Base-by-base conservation (phyloP, 2,113 vertebrate genomes). In the Proteles cristata region DNA sequence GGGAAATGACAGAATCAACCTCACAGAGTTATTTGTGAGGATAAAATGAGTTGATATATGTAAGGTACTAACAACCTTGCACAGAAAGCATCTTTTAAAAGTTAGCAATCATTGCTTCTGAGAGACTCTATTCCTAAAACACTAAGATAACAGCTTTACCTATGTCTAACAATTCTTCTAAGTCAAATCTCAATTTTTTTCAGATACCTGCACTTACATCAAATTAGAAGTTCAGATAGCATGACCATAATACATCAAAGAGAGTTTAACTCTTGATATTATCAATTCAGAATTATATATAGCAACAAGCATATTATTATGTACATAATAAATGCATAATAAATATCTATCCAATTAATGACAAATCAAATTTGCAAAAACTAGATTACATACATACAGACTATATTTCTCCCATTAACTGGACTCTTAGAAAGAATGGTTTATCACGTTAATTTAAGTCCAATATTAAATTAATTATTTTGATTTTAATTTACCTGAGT, bases 281-380 rank as follows among this genome's bases (percentile, higher is more conserved):
- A 58, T 50, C 80, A 74, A 11, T 55, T 87, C 17, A 80, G 43
- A 95, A 74, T 73, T 84, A 85, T 28, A 83, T 26, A 71, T n/a
- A 17, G 6, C 71, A 85, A 89, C 2, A 93, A 74, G 25, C 39
- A 39, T 39, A 39, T 39, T 39, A 39, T 39, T 39, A 39, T 39
- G 39, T 39, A 39, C 39, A 3, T 39, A 39, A 39, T 39, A 39
- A 39, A 39, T 39, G 39, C 39, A 39, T 39, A 39, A 39, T 39
- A 39, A 94, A 25, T 19, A 96, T 33, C 68, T 77, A 79, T 66
- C 73, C 95, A 95, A 35, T 61, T 66, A 94, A 83, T 89, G 12
- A n/a, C 7, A 9, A 81, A 7, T 58, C 63, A 80, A 95, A 80
- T 33, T 33, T 74, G 16, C 65, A 94, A 94, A 69, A 53, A 69